phyloP scores from a whole-genome alignment of 2,113 vertebrate species.

The Chlorodrepanis virens region DNA sequence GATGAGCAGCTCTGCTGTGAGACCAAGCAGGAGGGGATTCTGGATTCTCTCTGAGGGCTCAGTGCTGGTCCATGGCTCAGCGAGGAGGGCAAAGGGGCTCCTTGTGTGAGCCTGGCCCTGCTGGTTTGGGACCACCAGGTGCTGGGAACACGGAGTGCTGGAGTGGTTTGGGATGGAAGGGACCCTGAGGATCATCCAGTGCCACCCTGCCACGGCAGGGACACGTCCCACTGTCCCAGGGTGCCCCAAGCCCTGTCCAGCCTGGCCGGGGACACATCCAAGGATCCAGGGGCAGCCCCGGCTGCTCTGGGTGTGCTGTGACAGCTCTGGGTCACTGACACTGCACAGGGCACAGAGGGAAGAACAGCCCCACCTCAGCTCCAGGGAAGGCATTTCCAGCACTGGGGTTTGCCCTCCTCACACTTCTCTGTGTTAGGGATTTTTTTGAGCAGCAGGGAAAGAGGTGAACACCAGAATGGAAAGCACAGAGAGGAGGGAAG shows the following conservation, averaged over 20 bases:
- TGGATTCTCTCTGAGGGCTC: background rate
- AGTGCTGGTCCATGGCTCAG: background rate
- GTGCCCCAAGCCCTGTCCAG: background rate
- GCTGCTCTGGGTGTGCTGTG: too few species aligned
- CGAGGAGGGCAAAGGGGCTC: background rate
- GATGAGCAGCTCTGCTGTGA: background rate
- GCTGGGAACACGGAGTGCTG: background rate
- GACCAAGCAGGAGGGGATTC: background rate
- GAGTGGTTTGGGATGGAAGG: background rate
- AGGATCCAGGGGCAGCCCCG: background rate
- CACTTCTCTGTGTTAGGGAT: background rate
- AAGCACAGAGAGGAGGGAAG: background rate
- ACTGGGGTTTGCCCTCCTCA: background rate
- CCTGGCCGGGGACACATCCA: background rate
- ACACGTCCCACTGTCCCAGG: background rate
- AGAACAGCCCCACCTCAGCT: background rate
- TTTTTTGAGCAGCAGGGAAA: background rate
- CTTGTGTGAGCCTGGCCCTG: too few species aligned
- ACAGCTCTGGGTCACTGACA: background rate
- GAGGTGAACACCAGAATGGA: background rate
- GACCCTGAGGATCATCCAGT: background rate
- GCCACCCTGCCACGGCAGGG: background rate
- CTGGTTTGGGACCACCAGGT: accelerated
- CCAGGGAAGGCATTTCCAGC: background rate
- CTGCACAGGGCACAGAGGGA: too few species aligned